phyloP scores from a whole-genome alignment of 2,797 vertebrate genomes.

The Manis javanica region DNA sequence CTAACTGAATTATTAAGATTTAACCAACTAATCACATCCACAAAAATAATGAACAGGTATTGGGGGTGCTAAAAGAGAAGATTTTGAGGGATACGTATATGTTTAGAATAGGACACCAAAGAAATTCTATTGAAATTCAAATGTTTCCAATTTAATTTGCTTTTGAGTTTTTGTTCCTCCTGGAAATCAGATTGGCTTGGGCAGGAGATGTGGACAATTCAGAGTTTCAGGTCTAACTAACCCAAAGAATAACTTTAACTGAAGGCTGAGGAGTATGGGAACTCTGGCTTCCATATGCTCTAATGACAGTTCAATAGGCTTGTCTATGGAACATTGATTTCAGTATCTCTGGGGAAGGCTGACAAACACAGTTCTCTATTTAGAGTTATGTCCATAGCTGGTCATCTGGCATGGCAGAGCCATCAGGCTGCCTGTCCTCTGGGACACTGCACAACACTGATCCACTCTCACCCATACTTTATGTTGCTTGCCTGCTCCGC shows the following conservation, averaged over 20 bases:
- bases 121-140: constrained; percentile 10
- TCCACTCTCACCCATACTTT: constrained; percentile 58
- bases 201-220: background rate
- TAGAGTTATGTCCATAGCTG: constrained; percentile 69
- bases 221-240: constrained; percentile 49
- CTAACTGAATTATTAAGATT: background rate
- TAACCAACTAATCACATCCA: constrained; percentile 33
- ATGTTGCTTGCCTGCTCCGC: constrained; percentile 68
- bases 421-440: constrained; percentile 69
- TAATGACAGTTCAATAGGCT: constrained; percentile 70
- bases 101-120: background rate
- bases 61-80: background rate
- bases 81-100: background rate
- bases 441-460: constrained; percentile 57
- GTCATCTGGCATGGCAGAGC: constrained; percentile 71
- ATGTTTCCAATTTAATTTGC: constrained; percentile 49
- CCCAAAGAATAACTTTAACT: constrained; percentile 51
- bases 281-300: constrained; percentile 71
- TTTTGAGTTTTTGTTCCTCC: background rate
- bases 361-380: constrained; percentile 62
- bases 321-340: constrained; percentile 75
- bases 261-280: constrained; percentile 13
- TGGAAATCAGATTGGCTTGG: background rate
- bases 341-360: constrained; percentile 66
- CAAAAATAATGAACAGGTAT: background rate